A percentile compares a stretch with the other conserved stretches of the same genome.
phyloP scores from a whole-genome alignment of 2,113 vertebrate genomes.

The Cavia aperea region DNA sequence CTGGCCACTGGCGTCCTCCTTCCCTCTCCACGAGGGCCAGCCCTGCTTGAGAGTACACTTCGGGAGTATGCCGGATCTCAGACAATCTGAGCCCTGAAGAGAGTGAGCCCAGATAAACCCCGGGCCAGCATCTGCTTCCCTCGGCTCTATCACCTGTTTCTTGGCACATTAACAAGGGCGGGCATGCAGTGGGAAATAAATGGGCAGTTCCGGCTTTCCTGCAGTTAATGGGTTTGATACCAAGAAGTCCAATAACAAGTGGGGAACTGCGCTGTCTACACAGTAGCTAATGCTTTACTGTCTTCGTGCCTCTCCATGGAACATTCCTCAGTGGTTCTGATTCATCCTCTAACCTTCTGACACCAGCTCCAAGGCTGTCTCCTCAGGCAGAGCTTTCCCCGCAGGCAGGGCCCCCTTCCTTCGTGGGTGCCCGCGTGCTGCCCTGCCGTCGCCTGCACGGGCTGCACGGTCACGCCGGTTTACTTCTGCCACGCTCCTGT shows the following conservation, averaged over 20 bases:
- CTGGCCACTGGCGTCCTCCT: neutral
- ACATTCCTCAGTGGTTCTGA: neutral
- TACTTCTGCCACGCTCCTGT: neutral
- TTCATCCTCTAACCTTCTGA: conserved; percentile 8
- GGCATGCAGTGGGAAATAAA: neutral
- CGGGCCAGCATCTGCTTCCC: neutral
- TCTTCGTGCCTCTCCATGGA: neutral
- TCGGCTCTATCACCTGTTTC: neutral
- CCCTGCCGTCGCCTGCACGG: neutral
- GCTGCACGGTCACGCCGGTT: neutral
- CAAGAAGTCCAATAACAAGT: conserved; percentile 7
- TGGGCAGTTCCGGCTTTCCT: neutral
- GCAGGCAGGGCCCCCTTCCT: neutral
- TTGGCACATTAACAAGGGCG: neutral
- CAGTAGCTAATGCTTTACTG: neutral
- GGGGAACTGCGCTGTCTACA: neutral
- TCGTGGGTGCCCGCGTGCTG: neutral
- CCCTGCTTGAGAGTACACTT: neutral
- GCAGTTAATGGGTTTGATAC: neutral
- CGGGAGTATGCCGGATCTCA: neutral
- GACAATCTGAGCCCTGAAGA: neutral
- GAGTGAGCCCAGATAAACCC: neutral
- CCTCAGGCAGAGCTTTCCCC: neutral
- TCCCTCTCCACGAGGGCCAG: neutral
- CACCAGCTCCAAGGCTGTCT: neutral